Evolutionary conservation across 2,888 invertebrate genomes (phyloP), one percentile per base, ranked within the genome.

Genomic region (Tachina lurida): DNA sequence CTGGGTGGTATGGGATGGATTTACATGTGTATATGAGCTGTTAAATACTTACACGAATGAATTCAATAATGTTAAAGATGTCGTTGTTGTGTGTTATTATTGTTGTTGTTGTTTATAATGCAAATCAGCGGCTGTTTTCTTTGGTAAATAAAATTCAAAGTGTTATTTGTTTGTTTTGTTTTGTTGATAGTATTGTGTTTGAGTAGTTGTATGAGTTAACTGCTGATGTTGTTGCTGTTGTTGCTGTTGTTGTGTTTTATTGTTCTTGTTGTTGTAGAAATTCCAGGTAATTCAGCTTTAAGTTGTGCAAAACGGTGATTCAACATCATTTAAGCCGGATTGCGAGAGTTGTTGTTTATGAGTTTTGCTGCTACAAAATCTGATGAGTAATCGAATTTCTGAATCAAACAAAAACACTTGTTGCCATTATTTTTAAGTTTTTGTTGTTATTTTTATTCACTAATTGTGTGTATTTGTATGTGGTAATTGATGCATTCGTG

Each of bases 361-460:
- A 68, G 12, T 19, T 62, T 49, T 31, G 43, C 10, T 49, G 56
- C 43, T 31, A 52, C 49, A 54, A 68, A 71, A 83, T 79, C 82
- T 54, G 86, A 86, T 86, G 86, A 86, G 78, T 86, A 86, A 86
- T 86, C 78, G 52, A 79, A 73, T 81, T 56, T 47, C 13, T 70
- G 49, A 79, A 79, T 74, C 76, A 79, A 62, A 43, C 12, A 65
- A 39, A 76, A 76, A 84, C 80, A 81, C 76, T 81, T 84, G 84
- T 76, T 76, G 68, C 47, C 49, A 52, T 74, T 56, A 45, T 68
- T 75, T 52, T n/a, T 7, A 17, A 54, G 56, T 58, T 10, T 22
- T 60, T 58, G 12, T 62, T 12, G 58, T 10, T 17, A 54, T 65
- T 19, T n/a, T 10, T 17, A 54, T 65, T 19, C 39, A 41, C 77